phyloP scores from a whole-genome alignment of 2,888 invertebrate species.

The Ectemnius continuus region DNA sequence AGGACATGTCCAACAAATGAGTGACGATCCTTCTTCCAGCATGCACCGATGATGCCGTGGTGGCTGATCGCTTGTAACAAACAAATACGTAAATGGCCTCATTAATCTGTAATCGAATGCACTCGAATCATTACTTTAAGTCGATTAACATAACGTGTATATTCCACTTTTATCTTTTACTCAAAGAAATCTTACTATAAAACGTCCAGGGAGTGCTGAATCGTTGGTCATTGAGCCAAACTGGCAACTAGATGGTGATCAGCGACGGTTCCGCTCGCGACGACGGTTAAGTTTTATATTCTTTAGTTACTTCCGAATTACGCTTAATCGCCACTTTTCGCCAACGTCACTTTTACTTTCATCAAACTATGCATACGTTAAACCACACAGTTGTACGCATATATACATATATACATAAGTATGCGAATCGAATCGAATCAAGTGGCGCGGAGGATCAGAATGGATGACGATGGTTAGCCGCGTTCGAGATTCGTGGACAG shows the following conservation, averaged over 20 bases:
- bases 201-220: too few species aligned
- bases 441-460: constrained; percentile 30
- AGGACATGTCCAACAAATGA: too few species aligned
- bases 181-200: too few species aligned
- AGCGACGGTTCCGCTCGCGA: constrained; percentile 33
- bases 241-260: background rate
- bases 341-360: constrained; percentile 27
- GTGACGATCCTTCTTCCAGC: too few species aligned
- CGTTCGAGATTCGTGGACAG: background rate
- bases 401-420: background rate
- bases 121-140: too few species aligned
- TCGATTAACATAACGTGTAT: too few species aligned
- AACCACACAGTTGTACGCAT: background rate
- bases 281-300: constrained; percentile 12
- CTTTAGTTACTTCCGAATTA: constrained; percentile 16
- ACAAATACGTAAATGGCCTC: too few species aligned
- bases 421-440: constrained; percentile 16
- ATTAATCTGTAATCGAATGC: too few species aligned
- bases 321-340: constrained; percentile 49
- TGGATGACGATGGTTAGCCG: constrained; percentile 14
- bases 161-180: too few species aligned
- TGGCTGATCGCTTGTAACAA: too few species aligned
- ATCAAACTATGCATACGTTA: constrained; percentile 23
- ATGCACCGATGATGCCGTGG: too few species aligned
- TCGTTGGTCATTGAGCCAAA: too few species aligned